Base-by-base conservation (phyloP, 2,888 invertebrate genomes). In the Xestobium rufovillosum region DNA sequence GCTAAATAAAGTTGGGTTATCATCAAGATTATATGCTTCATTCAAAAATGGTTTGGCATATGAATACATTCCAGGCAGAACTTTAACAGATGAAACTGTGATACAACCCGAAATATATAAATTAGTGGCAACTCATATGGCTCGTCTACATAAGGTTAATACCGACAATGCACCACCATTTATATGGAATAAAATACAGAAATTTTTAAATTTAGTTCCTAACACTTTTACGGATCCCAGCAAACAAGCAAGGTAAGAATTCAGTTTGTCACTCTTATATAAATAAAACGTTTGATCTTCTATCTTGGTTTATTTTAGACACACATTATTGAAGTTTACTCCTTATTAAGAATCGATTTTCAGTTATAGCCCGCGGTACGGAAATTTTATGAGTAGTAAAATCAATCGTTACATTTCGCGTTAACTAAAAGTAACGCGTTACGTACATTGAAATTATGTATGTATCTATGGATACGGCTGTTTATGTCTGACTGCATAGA, bases 41-140 rank as follows among this genome's bases (percentile, higher is more conserved):
- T 97, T 97, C 67, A 74, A 80, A 51, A 98, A 98, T 72, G 97
- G 97, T 8, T 70, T 97, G 47, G 86, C 84, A 26, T 97, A 96
- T 64, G 83, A 89, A 63, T 89, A 78, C 62, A 76, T 83, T 45
- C 83, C 85, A 45, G 97, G 97, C 29, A 72, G 72, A 41, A 84
- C 84, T n/a, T 66, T 90, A 12, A 80, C 74, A 42, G 65, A 71
- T 11, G 71, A 77, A 26, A 75, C 73, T 43, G 82, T 87, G 3
- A 63, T 71, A 34, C 63, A 76, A 45, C 73, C 75, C 6, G 69
- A 73, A 49, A 73, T 90, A 47, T 87, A 82, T 70, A 70, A 71
- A 19, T 65, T 86, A 42, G 77, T 96, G 9, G 90, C 92, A 0
- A 71, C 68, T 49, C 78, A 82, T 57, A 80, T 96, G 83, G 92